phyloP scores from a whole-genome alignment of 2,113 vertebrate species.

The Nyctibius bracteatus region DNA sequence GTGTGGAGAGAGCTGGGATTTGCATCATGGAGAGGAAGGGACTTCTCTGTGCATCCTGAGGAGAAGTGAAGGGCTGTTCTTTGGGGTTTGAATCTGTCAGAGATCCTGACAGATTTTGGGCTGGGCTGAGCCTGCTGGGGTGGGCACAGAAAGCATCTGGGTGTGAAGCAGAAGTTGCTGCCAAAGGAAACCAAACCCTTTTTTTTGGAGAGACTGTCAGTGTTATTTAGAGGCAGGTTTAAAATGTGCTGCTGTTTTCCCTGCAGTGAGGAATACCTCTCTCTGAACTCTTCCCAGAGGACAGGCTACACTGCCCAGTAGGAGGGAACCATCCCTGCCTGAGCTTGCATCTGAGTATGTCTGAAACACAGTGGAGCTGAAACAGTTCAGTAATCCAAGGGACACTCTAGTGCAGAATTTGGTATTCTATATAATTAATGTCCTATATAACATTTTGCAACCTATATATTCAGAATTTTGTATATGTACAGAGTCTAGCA shows the following conservation, averaged over 20 bases:
- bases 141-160: background rate
- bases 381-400: background rate
- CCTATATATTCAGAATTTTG: background rate
- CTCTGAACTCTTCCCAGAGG: background rate
- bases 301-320: background rate
- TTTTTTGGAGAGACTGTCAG: background rate
- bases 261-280: background rate
- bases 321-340: background rate
- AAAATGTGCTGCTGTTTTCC: background rate
- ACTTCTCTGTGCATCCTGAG: background rate
- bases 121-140: background rate
- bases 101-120: background rate
- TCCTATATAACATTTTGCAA: background rate
- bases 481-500: background rate
- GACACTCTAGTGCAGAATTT: background rate
- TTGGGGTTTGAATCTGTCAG: background rate
- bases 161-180: background rate
- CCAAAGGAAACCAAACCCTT: background rate
- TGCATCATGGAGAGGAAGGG: background rate
- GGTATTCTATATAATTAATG: background rate
- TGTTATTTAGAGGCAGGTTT: constrained; percentile 18
- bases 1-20: constrained; percentile 26
- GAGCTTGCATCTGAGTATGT: background rate
- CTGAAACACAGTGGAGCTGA: background rate
- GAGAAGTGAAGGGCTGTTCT: background rate